A percentile compares a stretch with the other conserved stretches of the same genome.
These are phyloP conservation scores for Trematomus loennbergii DNA, from an alignment of 2,113 vertebrate species.

Conservation along the genomic window DNA sequence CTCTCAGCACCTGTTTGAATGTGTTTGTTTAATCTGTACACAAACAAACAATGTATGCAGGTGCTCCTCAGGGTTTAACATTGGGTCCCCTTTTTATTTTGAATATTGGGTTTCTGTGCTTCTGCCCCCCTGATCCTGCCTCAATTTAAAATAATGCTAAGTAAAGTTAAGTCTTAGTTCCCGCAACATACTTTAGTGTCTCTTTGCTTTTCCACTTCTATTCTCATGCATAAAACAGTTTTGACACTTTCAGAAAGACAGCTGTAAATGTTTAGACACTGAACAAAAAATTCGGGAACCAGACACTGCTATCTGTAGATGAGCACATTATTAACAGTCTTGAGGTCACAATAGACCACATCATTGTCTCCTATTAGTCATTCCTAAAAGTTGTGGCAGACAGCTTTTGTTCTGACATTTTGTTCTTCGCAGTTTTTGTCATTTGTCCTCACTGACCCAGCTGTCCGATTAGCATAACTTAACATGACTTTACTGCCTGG, in stretches of 20 bases:
- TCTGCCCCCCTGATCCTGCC: background rate
- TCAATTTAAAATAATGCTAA: background rate
- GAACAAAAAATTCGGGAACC: too few species aligned
- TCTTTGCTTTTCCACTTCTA: background rate
- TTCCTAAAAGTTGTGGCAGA: background rate
- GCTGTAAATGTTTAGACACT: background rate
- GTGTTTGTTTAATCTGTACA: too few species aligned
- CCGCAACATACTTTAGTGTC: too few species aligned
- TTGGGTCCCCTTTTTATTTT: conserved; percentile 1
- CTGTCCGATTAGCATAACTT: background rate
- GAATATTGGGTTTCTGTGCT: background rate
- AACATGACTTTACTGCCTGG: background rate
- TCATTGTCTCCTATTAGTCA: background rate
- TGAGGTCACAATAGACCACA: background rate
- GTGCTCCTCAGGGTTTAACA: conserved; percentile 1
- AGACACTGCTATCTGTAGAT: background rate
- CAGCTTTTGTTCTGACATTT: background rate
- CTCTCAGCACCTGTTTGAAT: too few species aligned
- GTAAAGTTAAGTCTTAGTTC: background rate
- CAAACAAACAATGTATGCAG: too few species aligned
- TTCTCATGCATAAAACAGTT: background rate
- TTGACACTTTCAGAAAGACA: background rate
- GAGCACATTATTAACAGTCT: background rate
- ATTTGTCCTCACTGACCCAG: conserved; percentile 14
- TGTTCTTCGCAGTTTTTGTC: conserved; percentile 6